Evolutionary conservation across 2,797 vertebrate genomes (phyloP).

Genomic region (Clarias pachynema): DNA sequence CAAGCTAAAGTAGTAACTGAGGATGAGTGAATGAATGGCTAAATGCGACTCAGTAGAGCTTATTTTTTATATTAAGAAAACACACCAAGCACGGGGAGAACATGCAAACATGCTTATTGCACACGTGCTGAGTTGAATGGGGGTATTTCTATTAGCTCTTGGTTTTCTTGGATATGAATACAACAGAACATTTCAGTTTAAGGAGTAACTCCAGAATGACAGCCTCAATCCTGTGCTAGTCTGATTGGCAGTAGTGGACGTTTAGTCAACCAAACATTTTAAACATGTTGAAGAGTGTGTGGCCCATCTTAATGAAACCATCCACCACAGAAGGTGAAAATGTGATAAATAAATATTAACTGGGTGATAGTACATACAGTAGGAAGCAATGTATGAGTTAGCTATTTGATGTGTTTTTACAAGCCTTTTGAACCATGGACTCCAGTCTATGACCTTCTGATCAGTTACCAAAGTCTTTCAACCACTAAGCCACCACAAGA

Average conservation of each 20-base stretch:
- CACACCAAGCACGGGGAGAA: neutral
- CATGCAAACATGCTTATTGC: too few species aligned
- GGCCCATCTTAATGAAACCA: neutral
- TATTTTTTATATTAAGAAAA: neutral
- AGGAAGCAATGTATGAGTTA: too few species aligned
- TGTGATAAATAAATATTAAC: neutral
- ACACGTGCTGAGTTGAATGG: neutral
- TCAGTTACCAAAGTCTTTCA: neutral
- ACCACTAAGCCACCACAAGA: neutral
- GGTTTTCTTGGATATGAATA: neutral
- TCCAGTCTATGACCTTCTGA: neutral
- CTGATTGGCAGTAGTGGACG: neutral
- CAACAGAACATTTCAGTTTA: neutral
- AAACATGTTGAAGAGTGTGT: neutral
- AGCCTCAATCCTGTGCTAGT: neutral
- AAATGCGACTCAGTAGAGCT: neutral
- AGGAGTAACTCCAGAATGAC: neutral
- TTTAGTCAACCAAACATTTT: neutral
- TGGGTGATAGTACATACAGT: neutral
- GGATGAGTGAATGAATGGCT: neutral
- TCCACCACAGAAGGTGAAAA: neutral
- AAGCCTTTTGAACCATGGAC: neutral
- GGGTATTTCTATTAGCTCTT: neutral
- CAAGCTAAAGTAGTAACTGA: neutral
- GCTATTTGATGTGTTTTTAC: neutral